Evolutionary conservation across 2,888 invertebrate species (phyloP), one percentile per base, ranked within the genome.

Genomic region (Heterodera filipjevi): DNA sequence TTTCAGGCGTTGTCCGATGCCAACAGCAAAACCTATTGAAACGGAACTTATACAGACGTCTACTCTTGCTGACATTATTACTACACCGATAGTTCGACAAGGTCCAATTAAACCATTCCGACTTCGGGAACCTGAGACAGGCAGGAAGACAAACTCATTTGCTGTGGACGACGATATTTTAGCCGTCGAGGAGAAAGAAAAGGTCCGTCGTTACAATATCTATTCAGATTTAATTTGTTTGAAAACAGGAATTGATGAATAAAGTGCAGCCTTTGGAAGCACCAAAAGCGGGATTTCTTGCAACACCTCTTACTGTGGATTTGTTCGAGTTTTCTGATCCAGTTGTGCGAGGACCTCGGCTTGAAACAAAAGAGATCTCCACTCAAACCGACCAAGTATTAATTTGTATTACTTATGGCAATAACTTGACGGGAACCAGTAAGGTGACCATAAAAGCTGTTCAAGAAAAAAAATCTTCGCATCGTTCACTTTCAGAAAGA

Each of bases 1-100:
- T 77, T 64, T 27, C 12, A 78, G 78, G 78, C 78, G 78, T 22
- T 78, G 78, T 64, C 78, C 78, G 33, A 71, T 46, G n/a, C 78
- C 78, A 16, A 19, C 32, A 19, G 30, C 33, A 19, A 68, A 33
- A 33, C 33, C 68, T 6, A 68, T 16, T 22, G 68, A 68, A 22
- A 39, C 39, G 39, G 39, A 73, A 27, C 19, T 64, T 32, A 44
- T n/a, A n/a, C 73, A 32, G n/a, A n/a, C n/a, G n/a, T 8, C 53
- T n/a, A n/a, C n/a, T 2, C 44, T n/a, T 44, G 59, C 5, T 19
- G 27, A 19, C 16, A 46, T 75, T 44, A 12, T 27, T n/a, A 10
- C 5, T 10, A 66, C 44, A 16, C 39, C 75, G 33, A 30, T n/a
- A 2, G 44, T 64, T 1, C 49, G 66, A 44, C 46, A 22, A 2